A percentile compares a stretch with the other conserved stretches of the same genome.
These are phyloP conservation scores for Myotis planiceps DNA, from an alignment of 2,797 vertebrate genomes.

Conservation along the genomic window DNA sequence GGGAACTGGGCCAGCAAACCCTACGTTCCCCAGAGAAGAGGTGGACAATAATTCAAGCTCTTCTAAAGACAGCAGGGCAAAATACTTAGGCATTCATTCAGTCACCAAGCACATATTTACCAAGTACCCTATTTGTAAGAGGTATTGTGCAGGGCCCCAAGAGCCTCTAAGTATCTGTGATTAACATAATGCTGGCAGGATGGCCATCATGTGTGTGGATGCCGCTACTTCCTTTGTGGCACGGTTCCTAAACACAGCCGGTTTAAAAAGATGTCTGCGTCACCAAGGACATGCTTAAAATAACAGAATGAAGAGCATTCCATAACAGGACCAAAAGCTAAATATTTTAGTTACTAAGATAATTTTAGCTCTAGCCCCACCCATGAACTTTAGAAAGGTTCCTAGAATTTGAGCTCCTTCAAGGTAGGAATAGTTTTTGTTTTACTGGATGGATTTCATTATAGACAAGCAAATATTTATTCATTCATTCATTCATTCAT, in stretches of 20 bases:
- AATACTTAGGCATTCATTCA: slow-evolving; percentile 18
- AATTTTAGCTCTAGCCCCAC: slow-evolving; percentile 35
- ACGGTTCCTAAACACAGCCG: slow-evolving; percentile 8
- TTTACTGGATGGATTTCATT: not conserved
- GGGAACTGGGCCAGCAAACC: not conserved
- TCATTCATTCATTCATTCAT: not conserved
- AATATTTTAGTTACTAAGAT: slow-evolving; percentile 1
- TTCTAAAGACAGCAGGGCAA: not conserved
- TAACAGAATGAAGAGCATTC: slow-evolving; percentile 31
- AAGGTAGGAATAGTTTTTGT: not conserved
- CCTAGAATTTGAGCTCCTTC: not conserved
- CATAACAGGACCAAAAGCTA: slow-evolving; percentile 18
- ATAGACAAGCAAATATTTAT: not conserved
- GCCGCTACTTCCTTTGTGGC: not conserved
- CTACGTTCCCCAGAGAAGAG: not conserved
- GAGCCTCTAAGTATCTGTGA: not conserved
- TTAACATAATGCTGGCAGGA: not conserved
- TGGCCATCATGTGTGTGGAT: not conserved
- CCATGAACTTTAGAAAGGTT: slow-evolving; percentile 21
- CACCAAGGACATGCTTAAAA: slow-evolving; percentile 59
- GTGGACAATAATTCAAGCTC: slow-evolving; percentile 38
- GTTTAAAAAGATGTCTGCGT: slow-evolving; percentile 42
- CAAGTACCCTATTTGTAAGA: not conserved
- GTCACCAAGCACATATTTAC: slow-evolving; percentile 37
- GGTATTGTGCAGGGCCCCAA: not conserved